Evolutionary conservation across 2,113 vertebrate species (phyloP), one percentile per base, ranked within the genome.

Genomic region (Lepus timidus): DNA sequence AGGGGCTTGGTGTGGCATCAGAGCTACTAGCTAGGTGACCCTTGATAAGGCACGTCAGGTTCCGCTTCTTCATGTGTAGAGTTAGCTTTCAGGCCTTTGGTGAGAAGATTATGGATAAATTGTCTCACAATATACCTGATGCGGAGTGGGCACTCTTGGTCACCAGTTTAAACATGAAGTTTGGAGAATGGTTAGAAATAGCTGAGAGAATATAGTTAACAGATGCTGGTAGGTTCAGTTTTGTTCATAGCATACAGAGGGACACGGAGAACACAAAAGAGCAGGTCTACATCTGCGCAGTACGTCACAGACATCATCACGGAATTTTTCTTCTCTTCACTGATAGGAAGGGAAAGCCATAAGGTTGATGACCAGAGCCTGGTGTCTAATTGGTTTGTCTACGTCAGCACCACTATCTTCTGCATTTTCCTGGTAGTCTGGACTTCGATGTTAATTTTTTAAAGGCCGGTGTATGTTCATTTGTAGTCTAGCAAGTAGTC

Each of bases 381-480:
- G 68, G 27, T 79, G 83, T 91, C 49, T 78, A 23, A 62, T 67
- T n/a, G 33, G 14, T 85, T 9, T 44, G 20, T 62, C 67, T 55
- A 9, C 17, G 1, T 90, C 76, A 91, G 25, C 31, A 86, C 22
- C 17, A 20, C 25, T 36, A 31, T 27, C 27, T 95, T 85, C 88
- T 27, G 27, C 25, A 17, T 88, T 94, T 90, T 52, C 31, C 11
- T 85, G 22, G 16, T 61, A 76, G n/a, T 33, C 36, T 90, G 89
- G 68, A 91, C 65, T 80, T 92, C 62, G 70, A 62, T 90, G 23
- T 55, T 92, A 82, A 39, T 91, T 96, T 95, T 76, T 89, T 91
- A 68, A 84, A 90, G 36, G n/a, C 55, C 49, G 3, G 14, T 74
- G 17, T 82, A 62, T 92, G 76, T 84, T 91, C 27, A 74, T 86